Conservation (phyloP, 2,797 vertebrate genomes). For the Falco rusticolus region DNA sequence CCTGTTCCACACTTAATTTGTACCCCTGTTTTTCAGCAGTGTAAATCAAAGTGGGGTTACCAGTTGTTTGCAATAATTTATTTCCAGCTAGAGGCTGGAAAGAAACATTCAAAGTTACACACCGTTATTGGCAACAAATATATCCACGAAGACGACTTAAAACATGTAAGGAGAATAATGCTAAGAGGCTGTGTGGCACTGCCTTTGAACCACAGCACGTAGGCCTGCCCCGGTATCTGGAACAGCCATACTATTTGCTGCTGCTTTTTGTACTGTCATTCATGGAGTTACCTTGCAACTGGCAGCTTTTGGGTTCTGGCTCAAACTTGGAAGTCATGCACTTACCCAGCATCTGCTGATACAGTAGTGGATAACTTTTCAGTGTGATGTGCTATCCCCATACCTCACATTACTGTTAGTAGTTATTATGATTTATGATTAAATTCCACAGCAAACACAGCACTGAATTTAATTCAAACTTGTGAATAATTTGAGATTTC, state of each 20-base stretch:
- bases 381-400: background rate
- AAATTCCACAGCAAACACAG: background rate
- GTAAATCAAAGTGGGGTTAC: background rate
- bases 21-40: background rate
- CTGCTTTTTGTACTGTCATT: background rate
- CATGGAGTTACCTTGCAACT: background rate
- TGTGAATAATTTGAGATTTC: background rate
- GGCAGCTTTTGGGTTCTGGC: background rate
- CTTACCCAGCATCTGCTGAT: background rate
- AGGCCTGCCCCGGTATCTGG: background rate
- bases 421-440: background rate
- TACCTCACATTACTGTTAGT: background rate
- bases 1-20: background rate
- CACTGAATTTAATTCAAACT: background rate
- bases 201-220: fast-evolving
- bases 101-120: background rate
- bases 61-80: background rate
- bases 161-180: background rate
- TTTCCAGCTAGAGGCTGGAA: background rate
- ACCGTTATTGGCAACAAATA: background rate
- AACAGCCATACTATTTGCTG: background rate
- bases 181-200: background rate
- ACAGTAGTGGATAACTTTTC: background rate
- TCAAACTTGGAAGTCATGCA: background rate
- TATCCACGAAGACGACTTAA: background rate